These are phyloP conservation scores for Oxyscelio sp. DNA, from an alignment of 2,888 invertebrate genomes.

Conservation along the genomic window DNA sequence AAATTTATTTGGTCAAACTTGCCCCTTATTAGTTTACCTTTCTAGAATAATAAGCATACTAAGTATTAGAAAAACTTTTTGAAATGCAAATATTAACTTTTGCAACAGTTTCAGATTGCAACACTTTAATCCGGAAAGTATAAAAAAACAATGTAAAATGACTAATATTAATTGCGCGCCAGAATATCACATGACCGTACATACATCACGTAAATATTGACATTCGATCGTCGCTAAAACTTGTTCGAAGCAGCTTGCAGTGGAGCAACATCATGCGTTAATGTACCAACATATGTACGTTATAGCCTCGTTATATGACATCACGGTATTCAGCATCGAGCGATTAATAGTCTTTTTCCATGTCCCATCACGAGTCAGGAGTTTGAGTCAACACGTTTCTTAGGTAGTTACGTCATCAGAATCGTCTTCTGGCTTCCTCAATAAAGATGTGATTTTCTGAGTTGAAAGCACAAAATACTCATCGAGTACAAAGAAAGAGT, in stretches of 20 bases:
- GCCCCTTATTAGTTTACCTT: too few species aligned
- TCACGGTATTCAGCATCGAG: slow-evolving; percentile 24
- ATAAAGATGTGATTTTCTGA: slow-evolving; percentile 51
- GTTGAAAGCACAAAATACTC: slow-evolving; percentile 40
- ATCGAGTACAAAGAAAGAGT: slow-evolving; percentile 35
- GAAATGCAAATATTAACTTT: too few species aligned
- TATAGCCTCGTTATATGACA: slow-evolving; percentile 42
- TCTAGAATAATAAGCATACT: too few species aligned
- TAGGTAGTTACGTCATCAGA: slow-evolving; percentile 27
- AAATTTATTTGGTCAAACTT: too few species aligned
- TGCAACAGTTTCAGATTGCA: too few species aligned
- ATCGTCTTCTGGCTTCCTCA: slow-evolving; percentile 23
- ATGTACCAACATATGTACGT: slow-evolving; percentile 55
- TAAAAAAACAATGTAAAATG: too few species aligned
- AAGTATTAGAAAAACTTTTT: too few species aligned
- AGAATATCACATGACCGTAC: slow-evolving; percentile 17
- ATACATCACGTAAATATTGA: slow-evolving; percentile 39
- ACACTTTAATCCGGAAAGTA: too few species aligned
- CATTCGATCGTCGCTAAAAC: slow-evolving; percentile 46
- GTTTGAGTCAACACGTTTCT: slow-evolving; percentile 55
- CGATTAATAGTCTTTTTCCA: slow-evolving; percentile 41
- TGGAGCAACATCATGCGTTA: slow-evolving; percentile 55
- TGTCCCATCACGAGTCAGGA: slow-evolving; percentile 18
- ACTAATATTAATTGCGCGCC: too few species aligned
- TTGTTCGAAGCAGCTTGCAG: slow-evolving; percentile 27